Conservation (phyloP, 2,113 vertebrate genomes). For the Varanus salvator region DNA sequence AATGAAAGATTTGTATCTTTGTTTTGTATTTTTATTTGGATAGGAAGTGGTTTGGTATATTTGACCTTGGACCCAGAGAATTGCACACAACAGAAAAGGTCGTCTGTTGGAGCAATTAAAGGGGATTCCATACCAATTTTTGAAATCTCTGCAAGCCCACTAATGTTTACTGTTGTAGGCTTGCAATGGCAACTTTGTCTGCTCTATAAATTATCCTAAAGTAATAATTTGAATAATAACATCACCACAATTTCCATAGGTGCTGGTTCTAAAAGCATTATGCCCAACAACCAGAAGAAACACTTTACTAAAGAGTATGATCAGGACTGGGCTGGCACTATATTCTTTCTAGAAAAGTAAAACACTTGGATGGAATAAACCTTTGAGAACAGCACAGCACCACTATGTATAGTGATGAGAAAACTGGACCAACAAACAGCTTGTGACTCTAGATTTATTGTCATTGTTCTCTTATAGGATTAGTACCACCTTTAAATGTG, state of each 20-base stretch:
- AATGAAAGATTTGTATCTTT: constrained; percentile 11
- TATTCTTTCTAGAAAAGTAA: background rate
- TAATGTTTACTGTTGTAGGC: background rate
- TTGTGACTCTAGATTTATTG: constrained; percentile 1
- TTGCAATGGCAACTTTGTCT: background rate
- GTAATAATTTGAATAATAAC: background rate
- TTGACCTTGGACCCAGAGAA: constrained; percentile 3
- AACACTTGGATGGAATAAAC: background rate
- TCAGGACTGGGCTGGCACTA: background rate
- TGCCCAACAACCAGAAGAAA: background rate
- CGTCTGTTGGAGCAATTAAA: background rate
- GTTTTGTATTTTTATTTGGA: constrained; percentile 2
- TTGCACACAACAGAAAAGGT: background rate
- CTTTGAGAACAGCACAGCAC: background rate
- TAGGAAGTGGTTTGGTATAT: background rate
- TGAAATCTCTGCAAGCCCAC: background rate
- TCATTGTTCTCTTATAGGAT: constrained; percentile 27
- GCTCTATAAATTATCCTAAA: background rate
- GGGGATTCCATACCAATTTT: background rate
- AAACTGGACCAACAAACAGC: background rate
- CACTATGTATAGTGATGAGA: constrained; percentile 3
- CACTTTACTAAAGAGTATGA: background rate
- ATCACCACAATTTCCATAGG: background rate
- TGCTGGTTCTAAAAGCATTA: background rate
- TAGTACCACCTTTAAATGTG: constrained; percentile 1